Evolutionary conservation across 2,888 invertebrate species (phyloP), one percentile per base, ranked within the genome.

Genomic region (Watsonalla cultraria): DNA sequence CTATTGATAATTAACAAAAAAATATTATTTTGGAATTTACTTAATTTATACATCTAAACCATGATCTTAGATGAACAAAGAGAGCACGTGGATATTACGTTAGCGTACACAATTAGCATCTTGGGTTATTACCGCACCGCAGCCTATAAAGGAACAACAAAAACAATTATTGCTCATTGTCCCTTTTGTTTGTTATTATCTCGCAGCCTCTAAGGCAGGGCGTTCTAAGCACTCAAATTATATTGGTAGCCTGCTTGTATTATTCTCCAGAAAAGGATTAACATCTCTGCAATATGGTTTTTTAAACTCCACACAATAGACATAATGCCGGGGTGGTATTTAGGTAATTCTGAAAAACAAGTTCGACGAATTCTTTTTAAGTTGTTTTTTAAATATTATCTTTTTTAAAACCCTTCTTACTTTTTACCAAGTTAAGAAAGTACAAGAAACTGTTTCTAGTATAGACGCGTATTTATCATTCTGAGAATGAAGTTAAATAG

Each of bases 131-230:
- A 63, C 58, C 62, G 58, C 58, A 65, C 65, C 63, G 62, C 65
- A 66, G 59, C 59, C 65, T 60, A 59, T 73, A 74, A 74, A 74
- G 60, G 67, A 64, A 66, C 61, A 66, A 62, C 60, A 60, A 55
- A 75, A 76, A 72, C 68, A 70, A 77, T 78, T 73, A 74, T 74
- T 74, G 63, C 61, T 70, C 67, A 76, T 80, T 81, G 76, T 79
- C 65, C 54, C 63, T 60, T 72, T 75, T 78, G 76, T 80, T 78
- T 76, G 72, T 66, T 64, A 68, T 74, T 72, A 73, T 70, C 69
- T 74, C 57, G 54, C 58, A 65, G 62, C 63, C 61, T 65, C 70
- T 68, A 59, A 52, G 50, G 47, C 47, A 47, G 51, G 53, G 51
- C 50, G 52, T 57, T 58, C 60, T 39, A 57, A 56, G 56, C 58